Evolutionary conservation across 1,140 invertebrate species (phyloP).

Genomic region (Adelges cooleyi): DNA sequence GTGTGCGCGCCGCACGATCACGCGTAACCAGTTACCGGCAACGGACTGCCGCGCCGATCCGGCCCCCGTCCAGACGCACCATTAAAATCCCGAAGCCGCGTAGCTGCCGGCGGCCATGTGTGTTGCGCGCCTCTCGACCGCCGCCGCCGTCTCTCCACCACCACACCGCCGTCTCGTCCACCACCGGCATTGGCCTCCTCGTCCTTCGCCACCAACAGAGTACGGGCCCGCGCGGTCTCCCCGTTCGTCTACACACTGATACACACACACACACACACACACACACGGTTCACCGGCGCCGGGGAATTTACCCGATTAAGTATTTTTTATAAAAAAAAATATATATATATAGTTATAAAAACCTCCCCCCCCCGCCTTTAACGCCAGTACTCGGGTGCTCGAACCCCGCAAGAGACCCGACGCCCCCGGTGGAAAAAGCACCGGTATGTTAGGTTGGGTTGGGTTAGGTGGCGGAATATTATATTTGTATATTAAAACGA

Average conservation of each 20-base stretch:
- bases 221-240: no score
- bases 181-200: background rate
- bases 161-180: background rate
- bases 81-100: conserved; percentile 18
- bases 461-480: no score
- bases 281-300: conserved; percentile 21
- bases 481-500: no score
- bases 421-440: no score
- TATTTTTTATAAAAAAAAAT: no score
- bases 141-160: background rate
- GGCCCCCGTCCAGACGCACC: conserved; percentile 7
- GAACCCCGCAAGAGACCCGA: no score
- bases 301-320: background rate
- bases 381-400: no score
- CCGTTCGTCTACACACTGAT: background rate
- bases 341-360: no score
- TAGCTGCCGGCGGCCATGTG: background rate
- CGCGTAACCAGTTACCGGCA: conserved; percentile 13
- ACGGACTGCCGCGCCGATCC: conserved; percentile 10
- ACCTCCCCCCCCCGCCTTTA: no score
- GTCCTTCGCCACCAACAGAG: background rate
- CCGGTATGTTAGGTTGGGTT: no score
- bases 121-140: background rate
- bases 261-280: background rate
- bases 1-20: background rate